A percentile compares a stretch with the other conserved stretches of the same genome.
Conservation (phyloP, 2,888 invertebrate species). For the Himalopsyche anomala region DNA sequence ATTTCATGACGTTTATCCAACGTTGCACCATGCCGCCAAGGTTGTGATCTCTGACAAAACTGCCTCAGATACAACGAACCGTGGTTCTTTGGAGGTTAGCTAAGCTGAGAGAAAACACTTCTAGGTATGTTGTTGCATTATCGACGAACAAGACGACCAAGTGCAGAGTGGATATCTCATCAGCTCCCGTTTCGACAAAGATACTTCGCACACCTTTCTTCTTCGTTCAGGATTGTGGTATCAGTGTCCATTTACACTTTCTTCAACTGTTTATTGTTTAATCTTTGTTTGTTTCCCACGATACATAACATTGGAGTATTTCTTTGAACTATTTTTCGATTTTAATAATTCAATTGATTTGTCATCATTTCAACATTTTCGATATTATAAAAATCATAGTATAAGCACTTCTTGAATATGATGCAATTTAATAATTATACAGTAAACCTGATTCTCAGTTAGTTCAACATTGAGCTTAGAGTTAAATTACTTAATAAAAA, state of each 20-base stretch:
- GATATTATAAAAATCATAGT: no score
- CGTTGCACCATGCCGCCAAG: constrained; percentile 12
- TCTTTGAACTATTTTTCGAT: no score
- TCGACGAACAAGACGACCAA: constrained; percentile 33
- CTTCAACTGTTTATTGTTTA: neutral
- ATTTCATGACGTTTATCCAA: constrained; percentile 6
- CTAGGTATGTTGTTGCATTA: constrained; percentile 45
- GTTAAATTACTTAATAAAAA: no score
- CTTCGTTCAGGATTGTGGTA: neutral
- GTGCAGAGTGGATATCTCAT: constrained; percentile 23
- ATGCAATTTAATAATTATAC: no score
- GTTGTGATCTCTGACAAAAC: constrained; percentile 57
- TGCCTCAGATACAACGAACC: constrained; percentile 48
- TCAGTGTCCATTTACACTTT: neutral
- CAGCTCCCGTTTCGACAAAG: constrained; percentile 18
- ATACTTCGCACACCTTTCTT: constrained; percentile 15
- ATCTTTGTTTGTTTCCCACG: no score
- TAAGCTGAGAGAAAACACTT: constrained; percentile 24
- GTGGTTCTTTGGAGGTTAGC: constrained; percentile 26
- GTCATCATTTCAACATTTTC: no score
- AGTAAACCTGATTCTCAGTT: no score
- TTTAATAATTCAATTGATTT: no score
- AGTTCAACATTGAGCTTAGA: no score
- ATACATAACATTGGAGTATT: no score
- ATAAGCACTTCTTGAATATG: no score